These are phyloP conservation scores for Lasioglossum figueresi DNA, from an alignment of 2,888 invertebrate genomes.

Conservation along the genomic window DNA sequence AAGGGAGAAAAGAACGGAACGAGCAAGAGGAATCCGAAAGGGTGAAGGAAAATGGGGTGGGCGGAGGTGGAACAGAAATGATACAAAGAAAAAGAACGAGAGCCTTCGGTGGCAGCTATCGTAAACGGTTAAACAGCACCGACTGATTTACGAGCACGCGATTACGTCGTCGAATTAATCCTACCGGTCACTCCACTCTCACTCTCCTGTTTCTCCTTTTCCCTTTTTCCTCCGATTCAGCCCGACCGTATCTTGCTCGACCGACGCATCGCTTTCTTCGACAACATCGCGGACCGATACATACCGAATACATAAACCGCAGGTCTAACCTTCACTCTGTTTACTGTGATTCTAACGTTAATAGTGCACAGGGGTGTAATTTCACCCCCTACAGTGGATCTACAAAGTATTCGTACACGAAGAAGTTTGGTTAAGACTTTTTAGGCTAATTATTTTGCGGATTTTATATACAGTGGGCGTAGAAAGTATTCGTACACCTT, in stretches of 20 bases:
- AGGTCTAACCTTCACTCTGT: neutral
- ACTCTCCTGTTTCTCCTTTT: conserved; percentile 22
- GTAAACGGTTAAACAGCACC: conserved; percentile 56
- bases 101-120: conserved; percentile 38
- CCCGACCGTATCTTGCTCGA: neutral
- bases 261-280: neutral
- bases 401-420: no score
- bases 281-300: neutral
- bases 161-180: conserved; percentile 56
- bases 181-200: conserved; percentile 50
- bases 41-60: conserved; percentile 2
- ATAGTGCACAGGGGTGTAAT: no score
- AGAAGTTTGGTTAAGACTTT: no score
- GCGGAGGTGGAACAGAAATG: conserved; percentile 11
- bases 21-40: conserved; percentile 7
- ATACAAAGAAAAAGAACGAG: conserved; percentile 26
- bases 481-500: no score
- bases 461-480: no score
- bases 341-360: no score
- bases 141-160: conserved; percentile 64
- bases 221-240: conserved; percentile 5
- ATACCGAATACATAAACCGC: neutral
- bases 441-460: no score
- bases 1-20: neutral
- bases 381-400: no score